Evolutionary conservation across 1,140 invertebrate genomes (phyloP).

Genomic region (Xylocopa sonorina): DNA sequence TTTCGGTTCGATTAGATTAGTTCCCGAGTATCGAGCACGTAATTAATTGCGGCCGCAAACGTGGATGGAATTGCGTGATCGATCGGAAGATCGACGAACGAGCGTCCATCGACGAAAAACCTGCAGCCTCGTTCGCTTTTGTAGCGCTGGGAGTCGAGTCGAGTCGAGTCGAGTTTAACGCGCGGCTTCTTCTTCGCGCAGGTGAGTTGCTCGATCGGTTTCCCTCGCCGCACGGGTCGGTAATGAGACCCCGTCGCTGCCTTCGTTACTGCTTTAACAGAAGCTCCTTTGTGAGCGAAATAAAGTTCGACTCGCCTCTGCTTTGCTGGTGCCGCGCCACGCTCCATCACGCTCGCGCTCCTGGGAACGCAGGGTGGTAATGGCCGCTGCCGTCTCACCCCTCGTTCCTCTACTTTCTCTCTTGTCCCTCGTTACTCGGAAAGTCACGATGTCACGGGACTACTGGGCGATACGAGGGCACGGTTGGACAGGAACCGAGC

Average conservation of each 20-base stretch:
- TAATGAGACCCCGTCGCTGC: constrained; percentile 54
- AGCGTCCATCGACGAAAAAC: constrained; percentile 2
- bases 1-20: too few relatives aligned
- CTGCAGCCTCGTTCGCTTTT: constrained; percentile 41
- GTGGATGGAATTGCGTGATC: background rate
- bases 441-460: constrained; percentile 21
- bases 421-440: constrained; percentile 16
- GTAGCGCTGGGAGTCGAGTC: too few relatives aligned
- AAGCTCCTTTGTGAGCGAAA: constrained; percentile 56
- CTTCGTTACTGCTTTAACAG: constrained; percentile 53
- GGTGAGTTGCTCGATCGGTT: constrained; percentile 34
- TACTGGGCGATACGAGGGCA: background rate
- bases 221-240: background rate
- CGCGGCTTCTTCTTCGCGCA: constrained; percentile 6
- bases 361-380: constrained; percentile 4
- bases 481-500: background rate
- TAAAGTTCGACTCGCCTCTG: constrained; percentile 44
- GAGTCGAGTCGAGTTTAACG: constrained; percentile 50
- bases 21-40: too few relatives aligned
- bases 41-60: too few relatives aligned
- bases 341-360: constrained; percentile 16
- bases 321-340: constrained; percentile 9
- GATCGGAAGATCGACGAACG: constrained; percentile 22
- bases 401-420: background rate
- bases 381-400: too few relatives aligned